Evolutionary conservation across 2,113 vertebrate species (phyloP), one percentile per base, ranked within the genome.

Genomic region (Donacobius atricapilla): DNA sequence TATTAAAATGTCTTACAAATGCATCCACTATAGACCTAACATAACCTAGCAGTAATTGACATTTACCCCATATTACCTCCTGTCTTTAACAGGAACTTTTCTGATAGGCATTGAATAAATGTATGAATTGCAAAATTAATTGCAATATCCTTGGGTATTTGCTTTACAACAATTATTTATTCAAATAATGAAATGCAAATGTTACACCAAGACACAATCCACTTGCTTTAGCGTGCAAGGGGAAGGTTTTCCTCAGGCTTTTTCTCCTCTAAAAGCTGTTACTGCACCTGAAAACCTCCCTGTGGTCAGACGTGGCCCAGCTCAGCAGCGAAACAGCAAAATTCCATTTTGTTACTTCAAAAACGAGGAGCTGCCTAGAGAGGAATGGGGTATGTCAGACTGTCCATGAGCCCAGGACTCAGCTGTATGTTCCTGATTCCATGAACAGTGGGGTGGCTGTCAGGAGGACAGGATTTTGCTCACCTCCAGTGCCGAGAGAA

Each of bases 391-490:
- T 5, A 5, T 23, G 18, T 39, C 40, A 48, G 22, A 9, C 6
- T 30, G 6, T 1, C 58, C 2, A 0, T 4, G 54, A 7, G 2
- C 80, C 56, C 37, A 50, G 45, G 66, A 31, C 28, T 24, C 35
- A 28, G 42, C 30, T 31, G 48, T 4, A 3, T 17, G 81, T 6
- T 30, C n/a, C 31, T 25, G 35, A 31, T 25, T 23, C 10, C 66
- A 9, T 2, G 27, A 54, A 48, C 40, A 37, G 3, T 3, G 4
- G 53, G 3, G n/a, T 1, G 13, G 22, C 8, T 31, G n/a, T 2
- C 1, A 5, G 22, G 30, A 58, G 63, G 31, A 54, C 33, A 23
- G 50, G 42, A 13, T 12, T 68, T 56, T 85, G 18, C 25, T 69
- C 75, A 18, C 20, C 45, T 25, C 22, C 19, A 39, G 0, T 0